Conservation (phyloP, 2,888 invertebrate species). For the Podabrus alpinus region DNA sequence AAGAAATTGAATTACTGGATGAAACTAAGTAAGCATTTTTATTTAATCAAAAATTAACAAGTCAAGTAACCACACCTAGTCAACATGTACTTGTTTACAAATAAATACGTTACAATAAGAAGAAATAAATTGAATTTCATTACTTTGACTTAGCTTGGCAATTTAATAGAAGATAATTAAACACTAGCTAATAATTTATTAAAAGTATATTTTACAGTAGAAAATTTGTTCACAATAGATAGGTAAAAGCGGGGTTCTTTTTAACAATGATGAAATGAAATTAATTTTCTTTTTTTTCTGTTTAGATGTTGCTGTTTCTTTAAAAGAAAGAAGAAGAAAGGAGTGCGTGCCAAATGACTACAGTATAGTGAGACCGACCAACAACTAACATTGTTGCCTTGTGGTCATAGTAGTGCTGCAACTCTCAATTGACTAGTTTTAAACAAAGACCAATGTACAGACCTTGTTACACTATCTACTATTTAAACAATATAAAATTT, state of each 20-base stretch:
- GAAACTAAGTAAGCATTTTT: slow-evolving; percentile 90
- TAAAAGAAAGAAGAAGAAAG: slow-evolving; percentile 98
- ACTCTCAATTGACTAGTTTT: slow-evolving; percentile 47
- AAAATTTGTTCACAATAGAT: no score
- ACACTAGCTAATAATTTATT: no score
- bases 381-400: slow-evolving; percentile 55
- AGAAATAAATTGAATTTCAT: no score
- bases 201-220: no score
- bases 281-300: slow-evolving; percentile 36
- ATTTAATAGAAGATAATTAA: no score
- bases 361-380: slow-evolving; percentile 57
- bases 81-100: no score
- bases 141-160: no score
- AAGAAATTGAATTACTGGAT: slow-evolving; percentile 93
- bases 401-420: slow-evolving; percentile 56
- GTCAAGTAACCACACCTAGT: no score
- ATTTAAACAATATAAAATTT: slow-evolving; percentile 52
- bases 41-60: background rate
- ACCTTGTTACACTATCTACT: slow-evolving; percentile 51
- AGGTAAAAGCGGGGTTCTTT: no score
- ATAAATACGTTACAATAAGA: no score
- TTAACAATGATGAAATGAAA: background rate
- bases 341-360: slow-evolving; percentile 56
- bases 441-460: slow-evolving; percentile 51
- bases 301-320: slow-evolving; percentile 98